phyloP scores from a whole-genome alignment of 2,113 vertebrate genomes.

The Chloropsis hardwickii region DNA sequence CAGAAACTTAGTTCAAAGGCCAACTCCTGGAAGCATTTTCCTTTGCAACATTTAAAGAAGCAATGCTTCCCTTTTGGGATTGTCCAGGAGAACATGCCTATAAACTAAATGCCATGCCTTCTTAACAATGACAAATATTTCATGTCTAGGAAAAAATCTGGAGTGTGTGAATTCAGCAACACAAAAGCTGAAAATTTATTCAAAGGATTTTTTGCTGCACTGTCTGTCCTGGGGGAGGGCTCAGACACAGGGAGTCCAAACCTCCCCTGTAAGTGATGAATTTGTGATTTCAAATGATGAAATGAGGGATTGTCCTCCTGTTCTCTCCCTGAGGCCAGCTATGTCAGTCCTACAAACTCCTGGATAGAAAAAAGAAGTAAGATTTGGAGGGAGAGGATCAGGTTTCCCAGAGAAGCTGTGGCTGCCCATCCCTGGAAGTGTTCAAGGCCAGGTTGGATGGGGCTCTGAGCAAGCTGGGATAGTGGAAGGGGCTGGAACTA shows the following conservation, averaged over 20 bases:
- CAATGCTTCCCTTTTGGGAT: slow-evolving; percentile 27
- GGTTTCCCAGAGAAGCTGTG: not conserved
- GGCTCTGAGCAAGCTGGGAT: not conserved
- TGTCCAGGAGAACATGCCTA: slow-evolving; percentile 15
- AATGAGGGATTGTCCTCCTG: not conserved
- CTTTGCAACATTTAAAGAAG: slow-evolving; percentile 38
- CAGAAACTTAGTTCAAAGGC: slow-evolving; percentile 61
- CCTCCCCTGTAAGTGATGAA: not conserved
- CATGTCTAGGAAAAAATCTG: not conserved
- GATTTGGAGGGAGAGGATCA: not conserved
- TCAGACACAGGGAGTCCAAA: not conserved
- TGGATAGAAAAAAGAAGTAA: too few relatives aligned
- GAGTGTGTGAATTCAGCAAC: not conserved
- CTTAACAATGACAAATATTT: slow-evolving; percentile 40
- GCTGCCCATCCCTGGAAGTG: not conserved
- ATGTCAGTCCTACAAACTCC: not conserved
- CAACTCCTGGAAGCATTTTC: slow-evolving; percentile 54
- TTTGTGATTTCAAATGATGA: not conserved
- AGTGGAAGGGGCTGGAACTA: not conserved
- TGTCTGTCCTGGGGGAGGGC: not conserved
- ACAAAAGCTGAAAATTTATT: not conserved
- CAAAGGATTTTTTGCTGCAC: not conserved
- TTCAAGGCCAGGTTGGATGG: rapidly evolving
- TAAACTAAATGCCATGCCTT: not conserved
- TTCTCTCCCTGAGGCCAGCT: not conserved